A percentile compares a stretch with the other conserved stretches of the same genome.
phyloP scores from a whole-genome alignment of 2,797 vertebrate species.

The Austrolebias charrua region DNA sequence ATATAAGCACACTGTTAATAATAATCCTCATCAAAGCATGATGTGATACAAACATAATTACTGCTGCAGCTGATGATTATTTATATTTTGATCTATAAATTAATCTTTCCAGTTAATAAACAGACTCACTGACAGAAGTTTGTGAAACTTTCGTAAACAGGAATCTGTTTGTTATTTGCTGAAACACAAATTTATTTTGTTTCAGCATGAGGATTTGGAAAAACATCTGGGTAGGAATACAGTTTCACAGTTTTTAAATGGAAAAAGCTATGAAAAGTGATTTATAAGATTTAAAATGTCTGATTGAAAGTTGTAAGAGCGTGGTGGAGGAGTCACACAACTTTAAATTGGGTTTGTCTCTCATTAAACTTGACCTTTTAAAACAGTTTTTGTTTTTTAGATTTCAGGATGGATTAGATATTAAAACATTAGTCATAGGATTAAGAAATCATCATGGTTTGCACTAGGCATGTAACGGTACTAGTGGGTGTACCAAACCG shows the following conservation, averaged over 20 bases:
- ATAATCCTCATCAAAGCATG: not conserved
- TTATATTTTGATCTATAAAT: conserved; percentile 8
- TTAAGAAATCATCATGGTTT: too few relatives aligned
- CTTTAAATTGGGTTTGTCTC: too few relatives aligned
- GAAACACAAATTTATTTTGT: not conserved
- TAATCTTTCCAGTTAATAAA: not conserved
- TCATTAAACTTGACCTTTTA: too few relatives aligned
- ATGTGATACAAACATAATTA: not conserved
- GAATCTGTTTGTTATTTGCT: not conserved
- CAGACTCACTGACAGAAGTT: not conserved
- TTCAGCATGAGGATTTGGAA: not conserved
- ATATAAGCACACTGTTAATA: not conserved
- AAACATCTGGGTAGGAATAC: not conserved
- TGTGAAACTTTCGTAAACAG: not conserved
- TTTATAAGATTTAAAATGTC: too few relatives aligned
- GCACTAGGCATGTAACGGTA: too few relatives aligned
- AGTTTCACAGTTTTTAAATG: not conserved
- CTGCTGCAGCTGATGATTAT: not conserved
- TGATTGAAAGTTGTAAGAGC: too few relatives aligned
- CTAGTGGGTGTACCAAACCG: too few relatives aligned
- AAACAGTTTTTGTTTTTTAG: too few relatives aligned
- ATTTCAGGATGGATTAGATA: too few relatives aligned
- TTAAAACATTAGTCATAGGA: too few relatives aligned
- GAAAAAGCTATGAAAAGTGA: too few relatives aligned
- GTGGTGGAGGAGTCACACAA: too few relatives aligned